phyloP scores from a whole-genome alignment of 2,113 vertebrate species.

The Podarcis raffonei region DNA sequence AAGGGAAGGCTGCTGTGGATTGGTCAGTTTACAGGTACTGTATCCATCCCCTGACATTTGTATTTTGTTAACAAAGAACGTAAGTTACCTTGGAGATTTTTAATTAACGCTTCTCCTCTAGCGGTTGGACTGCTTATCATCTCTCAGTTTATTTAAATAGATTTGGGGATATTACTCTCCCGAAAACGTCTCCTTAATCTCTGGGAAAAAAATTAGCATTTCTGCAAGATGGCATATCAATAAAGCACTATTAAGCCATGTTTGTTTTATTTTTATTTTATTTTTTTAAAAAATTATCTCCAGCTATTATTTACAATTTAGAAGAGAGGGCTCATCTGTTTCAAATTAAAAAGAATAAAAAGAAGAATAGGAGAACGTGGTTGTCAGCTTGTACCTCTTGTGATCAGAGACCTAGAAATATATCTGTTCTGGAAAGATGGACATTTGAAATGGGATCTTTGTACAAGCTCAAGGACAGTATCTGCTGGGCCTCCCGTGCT shows the following conservation, averaged over 20 bases:
- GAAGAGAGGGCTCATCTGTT: not conserved
- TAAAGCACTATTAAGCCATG: slow-evolving; percentile 24
- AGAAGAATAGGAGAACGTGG: not conserved
- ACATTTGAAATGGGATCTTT: not conserved
- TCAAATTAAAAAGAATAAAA: not conserved
- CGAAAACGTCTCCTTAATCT: slow-evolving; percentile 64
- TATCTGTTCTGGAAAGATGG: not conserved
- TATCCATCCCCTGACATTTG: slow-evolving; percentile 62
- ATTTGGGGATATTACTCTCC: slow-evolving; percentile 67
- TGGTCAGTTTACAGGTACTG: slow-evolving; percentile 69
- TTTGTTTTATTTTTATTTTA: not conserved
- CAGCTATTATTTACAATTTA: slow-evolving; percentile 26
- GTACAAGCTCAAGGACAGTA: not conserved
- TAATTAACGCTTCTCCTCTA: slow-evolving; percentile 75
- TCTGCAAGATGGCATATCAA: slow-evolving; percentile 50
- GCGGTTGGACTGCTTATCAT: slow-evolving; percentile 68
- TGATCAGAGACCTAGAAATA: not conserved
- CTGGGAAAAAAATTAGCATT: slow-evolving; percentile 62
- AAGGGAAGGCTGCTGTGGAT: slow-evolving; percentile 47
- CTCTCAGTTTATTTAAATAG: slow-evolving; percentile 69
- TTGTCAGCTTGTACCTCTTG: not conserved
- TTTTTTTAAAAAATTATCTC: not conserved
- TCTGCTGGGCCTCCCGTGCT: not conserved
- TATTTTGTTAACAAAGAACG: slow-evolving; percentile 70
- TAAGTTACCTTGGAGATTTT: slow-evolving; percentile 77